These are phyloP conservation scores for Acanthacorydalis orientalis DNA, from an alignment of 2,888 invertebrate species.

Conservation along the genomic window DNA sequence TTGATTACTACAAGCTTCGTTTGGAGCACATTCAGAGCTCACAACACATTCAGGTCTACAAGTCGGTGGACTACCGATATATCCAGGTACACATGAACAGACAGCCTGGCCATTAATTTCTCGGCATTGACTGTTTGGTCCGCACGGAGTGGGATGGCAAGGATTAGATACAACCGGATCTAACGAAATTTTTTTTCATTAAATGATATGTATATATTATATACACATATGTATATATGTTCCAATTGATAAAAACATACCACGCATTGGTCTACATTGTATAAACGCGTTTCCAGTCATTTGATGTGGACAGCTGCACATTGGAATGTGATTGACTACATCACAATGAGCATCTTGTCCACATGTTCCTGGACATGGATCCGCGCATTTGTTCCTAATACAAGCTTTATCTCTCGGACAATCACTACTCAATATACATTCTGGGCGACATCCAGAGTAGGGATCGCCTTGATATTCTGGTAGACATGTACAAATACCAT, in stretches of 20 bases:
- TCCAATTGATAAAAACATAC: constrained; percentile 20
- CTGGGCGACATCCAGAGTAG: constrained; percentile 37
- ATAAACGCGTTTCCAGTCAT: constrained; percentile 52
- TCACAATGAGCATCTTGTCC: constrained; percentile 47
- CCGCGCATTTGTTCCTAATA: constrained; percentile 38
- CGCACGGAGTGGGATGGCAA: constrained; percentile 18
- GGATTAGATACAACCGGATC: constrained; percentile 16
- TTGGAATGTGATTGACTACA: constrained; percentile 34
- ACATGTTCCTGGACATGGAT: constrained; percentile 52
- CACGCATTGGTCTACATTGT: constrained; percentile 35
- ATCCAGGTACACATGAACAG: constrained; percentile 16
- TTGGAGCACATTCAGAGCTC: constrained; percentile 48
- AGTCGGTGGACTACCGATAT: constrained; percentile 20
- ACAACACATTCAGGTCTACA: constrained; percentile 49
- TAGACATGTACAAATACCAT: constrained; percentile 16
- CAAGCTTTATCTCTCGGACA: constrained; percentile 46
- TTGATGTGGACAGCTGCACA: constrained; percentile 41
- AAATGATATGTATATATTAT: background rate
- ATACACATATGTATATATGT: background rate
- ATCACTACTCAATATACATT: constrained; percentile 48
- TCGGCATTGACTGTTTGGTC: constrained; percentile 20
- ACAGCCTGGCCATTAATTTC: constrained; percentile 18
- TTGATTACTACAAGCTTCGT: constrained; percentile 49
- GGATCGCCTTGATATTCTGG: constrained; percentile 25
- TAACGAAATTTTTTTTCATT: constrained; percentile 35